Evolutionary conservation across 2,113 vertebrate genomes (phyloP).

Genomic region (Varanus komodoensis): DNA sequence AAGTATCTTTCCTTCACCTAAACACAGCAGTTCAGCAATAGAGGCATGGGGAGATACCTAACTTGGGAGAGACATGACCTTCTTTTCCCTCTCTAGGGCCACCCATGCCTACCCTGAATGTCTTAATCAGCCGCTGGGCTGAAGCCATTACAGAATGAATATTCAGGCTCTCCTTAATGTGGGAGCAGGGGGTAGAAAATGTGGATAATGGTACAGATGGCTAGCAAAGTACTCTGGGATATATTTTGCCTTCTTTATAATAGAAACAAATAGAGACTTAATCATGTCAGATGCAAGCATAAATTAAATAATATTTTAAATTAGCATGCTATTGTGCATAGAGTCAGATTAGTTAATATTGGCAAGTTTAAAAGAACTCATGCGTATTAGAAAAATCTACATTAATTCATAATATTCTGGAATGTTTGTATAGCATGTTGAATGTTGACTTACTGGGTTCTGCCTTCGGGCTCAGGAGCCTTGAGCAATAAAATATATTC

Average conservation of each 20-base stretch:
- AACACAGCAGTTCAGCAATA: no score
- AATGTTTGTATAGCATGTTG: conserved; percentile 21
- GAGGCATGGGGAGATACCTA: no score
- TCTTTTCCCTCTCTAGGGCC: no score
- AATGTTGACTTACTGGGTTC: conserved; percentile 46
- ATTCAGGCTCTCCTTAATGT: conserved; percentile 19
- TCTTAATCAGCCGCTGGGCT: neutral
- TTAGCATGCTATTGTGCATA: conserved; percentile 45
- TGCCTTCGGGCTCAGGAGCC: conserved; percentile 55
- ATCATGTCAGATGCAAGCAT: conserved; percentile 54
- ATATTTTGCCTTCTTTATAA: conserved; percentile 47
- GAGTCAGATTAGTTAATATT: conserved; percentile 39
- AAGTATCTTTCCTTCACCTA: no score
- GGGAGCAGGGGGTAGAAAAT: conserved; percentile 17
- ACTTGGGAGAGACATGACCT: no score
- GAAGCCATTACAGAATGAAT: neutral
- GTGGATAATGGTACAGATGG: conserved; percentile 34
- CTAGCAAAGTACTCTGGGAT: neutral
- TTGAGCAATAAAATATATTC: conserved; percentile 69
- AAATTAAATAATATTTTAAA: conserved; percentile 62
- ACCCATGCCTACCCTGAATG: neutral
- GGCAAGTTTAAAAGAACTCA: conserved; percentile 26
- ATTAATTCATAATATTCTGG: conserved; percentile 64
- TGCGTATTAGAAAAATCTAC: conserved; percentile 31
- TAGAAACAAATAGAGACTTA: conserved; percentile 67